Evolutionary conservation across 2,888 invertebrate species (phyloP).

Genomic region (Tenthredo distinguenda): DNA sequence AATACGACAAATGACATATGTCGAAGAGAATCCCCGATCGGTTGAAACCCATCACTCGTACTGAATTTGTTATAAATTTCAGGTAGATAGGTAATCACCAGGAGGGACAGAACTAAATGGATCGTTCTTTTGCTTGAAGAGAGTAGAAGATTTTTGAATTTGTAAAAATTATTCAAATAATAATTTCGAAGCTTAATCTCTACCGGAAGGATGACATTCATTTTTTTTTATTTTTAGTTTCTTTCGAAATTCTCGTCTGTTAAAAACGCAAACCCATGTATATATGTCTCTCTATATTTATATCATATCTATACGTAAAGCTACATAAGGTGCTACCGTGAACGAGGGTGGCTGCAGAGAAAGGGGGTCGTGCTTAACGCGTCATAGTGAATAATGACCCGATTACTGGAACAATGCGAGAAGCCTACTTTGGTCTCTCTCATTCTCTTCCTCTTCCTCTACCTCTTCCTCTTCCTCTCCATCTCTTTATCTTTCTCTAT

Average conservation of each 20-base stretch:
- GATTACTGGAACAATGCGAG: constrained; percentile 51
- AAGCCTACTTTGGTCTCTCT: constrained; percentile 45
- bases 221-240: neutral
- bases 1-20: neutral
- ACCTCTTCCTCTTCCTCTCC: neutral
- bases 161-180: constrained; percentile 8
- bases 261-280: constrained; percentile 19
- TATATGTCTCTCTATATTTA: neutral
- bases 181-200: constrained; percentile 22
- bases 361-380: constrained; percentile 49
- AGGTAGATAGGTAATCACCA: neutral
- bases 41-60: neutral
- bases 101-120: neutral
- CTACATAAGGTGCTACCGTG: constrained; percentile 31
- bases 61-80: neutral
- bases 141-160: neutral
- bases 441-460: neutral
- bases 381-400: constrained; percentile 52
- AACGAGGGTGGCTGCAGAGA: constrained; percentile 30
- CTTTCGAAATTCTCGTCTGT: neutral
- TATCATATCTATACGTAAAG: neutral
- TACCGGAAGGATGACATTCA: neutral
- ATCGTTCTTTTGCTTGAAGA: neutral
- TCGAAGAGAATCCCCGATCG: neutral
- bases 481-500: constrained; percentile 5